A percentile compares a stretch with the other conserved stretches of the same genome.
These are phyloP conservation scores for Bombylius discolor DNA, from an alignment of 2,888 invertebrate genomes.

Conservation along the genomic window DNA sequence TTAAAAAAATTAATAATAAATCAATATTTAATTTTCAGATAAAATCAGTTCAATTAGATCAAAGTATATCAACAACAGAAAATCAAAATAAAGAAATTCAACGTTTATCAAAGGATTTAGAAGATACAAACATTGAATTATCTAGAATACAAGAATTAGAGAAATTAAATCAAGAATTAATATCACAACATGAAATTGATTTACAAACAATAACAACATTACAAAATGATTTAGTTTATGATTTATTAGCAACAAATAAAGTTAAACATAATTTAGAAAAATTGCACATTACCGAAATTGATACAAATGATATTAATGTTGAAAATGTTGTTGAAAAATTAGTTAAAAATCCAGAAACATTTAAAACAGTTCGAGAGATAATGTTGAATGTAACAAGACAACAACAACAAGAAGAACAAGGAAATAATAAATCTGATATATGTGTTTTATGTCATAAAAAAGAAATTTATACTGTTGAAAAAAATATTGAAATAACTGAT, in stretches of 20 bases:
- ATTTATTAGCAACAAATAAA: constrained; percentile 74
- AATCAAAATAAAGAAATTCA: constrained; percentile 57
- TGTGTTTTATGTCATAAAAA: constrained; percentile 36
- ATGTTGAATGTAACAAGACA: constrained; percentile 44
- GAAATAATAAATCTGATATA: constrained; percentile 30
- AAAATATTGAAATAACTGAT: constrained; percentile 30
- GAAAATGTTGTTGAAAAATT: constrained; percentile 62
- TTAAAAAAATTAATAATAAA: neutral
- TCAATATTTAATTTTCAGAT: constrained; percentile 28
- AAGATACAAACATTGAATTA: constrained; percentile 46
- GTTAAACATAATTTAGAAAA: constrained; percentile 63
- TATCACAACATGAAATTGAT: constrained; percentile 72
- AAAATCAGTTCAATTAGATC: constrained; percentile 64
- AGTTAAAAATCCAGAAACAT: constrained; percentile 36
- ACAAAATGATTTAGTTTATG: constrained; percentile 73
- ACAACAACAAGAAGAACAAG: constrained; percentile 19
- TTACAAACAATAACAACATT: constrained; percentile 75
- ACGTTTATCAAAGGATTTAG: constrained; percentile 50
- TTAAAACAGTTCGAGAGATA: constrained; percentile 37
- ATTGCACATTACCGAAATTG: constrained; percentile 54
- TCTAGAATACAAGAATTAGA: constrained; percentile 68
- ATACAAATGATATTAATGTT: constrained; percentile 44
- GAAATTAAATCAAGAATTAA: constrained; percentile 71
- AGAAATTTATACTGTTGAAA: constrained; percentile 36
- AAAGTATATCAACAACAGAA: constrained; percentile 50